phyloP scores from a whole-genome alignment of 2,797 vertebrate species.

The Gobionotothen gibberifrons region DNA sequence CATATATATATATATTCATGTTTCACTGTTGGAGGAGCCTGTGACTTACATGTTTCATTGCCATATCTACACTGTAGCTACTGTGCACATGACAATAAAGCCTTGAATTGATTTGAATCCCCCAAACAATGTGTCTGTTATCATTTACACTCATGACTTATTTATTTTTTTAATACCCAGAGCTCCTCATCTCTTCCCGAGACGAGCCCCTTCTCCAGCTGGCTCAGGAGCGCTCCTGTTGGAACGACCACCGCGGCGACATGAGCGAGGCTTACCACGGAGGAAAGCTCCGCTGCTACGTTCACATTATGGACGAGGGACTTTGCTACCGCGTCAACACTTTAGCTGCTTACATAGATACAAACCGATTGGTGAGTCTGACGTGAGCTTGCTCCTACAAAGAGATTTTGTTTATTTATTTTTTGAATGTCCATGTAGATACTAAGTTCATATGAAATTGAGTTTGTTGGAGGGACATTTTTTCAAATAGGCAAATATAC shows the following conservation, averaged over 20 bases:
- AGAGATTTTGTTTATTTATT: background rate
- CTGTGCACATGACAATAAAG: too few species aligned
- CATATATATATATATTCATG: too few species aligned
- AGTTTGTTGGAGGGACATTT: background rate
- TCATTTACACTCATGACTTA: background rate
- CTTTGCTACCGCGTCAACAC: conserved; percentile 95
- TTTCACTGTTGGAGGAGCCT: too few species aligned
- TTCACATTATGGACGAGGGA: conserved; percentile 94
- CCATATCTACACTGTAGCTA: too few species aligned
- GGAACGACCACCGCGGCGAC: conserved; percentile 94
- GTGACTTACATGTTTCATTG: too few species aligned
- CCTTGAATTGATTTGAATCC: background rate
- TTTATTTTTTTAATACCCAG: conserved; percentile 50
- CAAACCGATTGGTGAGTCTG: conserved; percentile 92
- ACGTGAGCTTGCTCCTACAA: background rate
- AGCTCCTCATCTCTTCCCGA: conserved; percentile 81
- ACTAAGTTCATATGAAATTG: background rate
- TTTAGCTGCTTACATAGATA: conserved; percentile 94
- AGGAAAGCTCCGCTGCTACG: conserved; percentile 92
- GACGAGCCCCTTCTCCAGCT: conserved; percentile 87
- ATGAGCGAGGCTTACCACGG: conserved; percentile 91
- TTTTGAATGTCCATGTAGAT: background rate
- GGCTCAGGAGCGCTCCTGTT: conserved; percentile 90
- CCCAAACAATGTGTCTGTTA: background rate
- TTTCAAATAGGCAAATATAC: background rate